A percentile compares a stretch with the other conserved stretches of the same genome.
phyloP scores from a whole-genome alignment of 2,113 vertebrate genomes.

The Asarcornis scutulata region DNA sequence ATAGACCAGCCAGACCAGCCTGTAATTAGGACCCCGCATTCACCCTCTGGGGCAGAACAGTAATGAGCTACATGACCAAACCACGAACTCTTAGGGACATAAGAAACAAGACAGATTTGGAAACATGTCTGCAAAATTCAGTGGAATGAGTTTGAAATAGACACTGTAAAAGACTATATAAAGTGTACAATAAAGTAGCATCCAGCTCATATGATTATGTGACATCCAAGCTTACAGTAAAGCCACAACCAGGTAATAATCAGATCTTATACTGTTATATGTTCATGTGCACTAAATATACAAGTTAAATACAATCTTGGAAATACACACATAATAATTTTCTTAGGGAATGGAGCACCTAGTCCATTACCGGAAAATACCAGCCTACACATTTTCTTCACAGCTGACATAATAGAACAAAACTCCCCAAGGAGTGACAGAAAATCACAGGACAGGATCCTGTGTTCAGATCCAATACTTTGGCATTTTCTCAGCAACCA shows the following conservation, averaged over 20 bases:
- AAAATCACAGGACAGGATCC: neutral
- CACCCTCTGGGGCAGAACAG: neutral
- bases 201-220: neutral
- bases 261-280: neutral
- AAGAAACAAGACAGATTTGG: neutral
- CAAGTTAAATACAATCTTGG: neutral
- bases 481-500: neutral
- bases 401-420: neutral
- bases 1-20: neutral
- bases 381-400: neutral
- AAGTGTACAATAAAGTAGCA: neutral
- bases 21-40: constrained; percentile 22
- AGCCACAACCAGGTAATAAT: neutral
- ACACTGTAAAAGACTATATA: neutral
- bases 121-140: neutral
- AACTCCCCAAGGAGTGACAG: neutral
- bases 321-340: neutral
- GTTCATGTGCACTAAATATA: neutral
- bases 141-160: neutral
- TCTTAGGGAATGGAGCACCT: neutral
- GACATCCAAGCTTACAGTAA: neutral
- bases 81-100: neutral
- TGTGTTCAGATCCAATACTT: neutral
- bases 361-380: neutral
- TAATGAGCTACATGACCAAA: neutral